Evolutionary conservation across 2,113 vertebrate species (phyloP).

Genomic region (Motacilla alba): DNA sequence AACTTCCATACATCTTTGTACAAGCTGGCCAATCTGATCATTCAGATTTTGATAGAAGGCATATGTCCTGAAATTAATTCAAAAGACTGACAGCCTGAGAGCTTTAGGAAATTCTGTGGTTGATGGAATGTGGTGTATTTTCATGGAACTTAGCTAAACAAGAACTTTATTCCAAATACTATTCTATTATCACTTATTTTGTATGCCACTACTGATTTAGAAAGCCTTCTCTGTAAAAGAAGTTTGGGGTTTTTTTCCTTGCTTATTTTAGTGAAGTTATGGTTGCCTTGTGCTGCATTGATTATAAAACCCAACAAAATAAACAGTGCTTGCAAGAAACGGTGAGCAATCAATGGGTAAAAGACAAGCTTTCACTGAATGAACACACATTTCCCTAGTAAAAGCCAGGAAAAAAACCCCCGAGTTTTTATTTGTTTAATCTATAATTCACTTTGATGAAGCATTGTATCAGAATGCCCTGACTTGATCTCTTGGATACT

Average conservation of each 20-base stretch:
- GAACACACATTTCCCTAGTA: not conserved
- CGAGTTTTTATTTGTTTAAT: not conserved
- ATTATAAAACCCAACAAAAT: not conserved
- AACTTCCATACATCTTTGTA: not conserved
- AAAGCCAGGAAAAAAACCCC: not conserved
- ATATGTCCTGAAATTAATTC: not conserved
- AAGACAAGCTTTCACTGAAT: not conserved
- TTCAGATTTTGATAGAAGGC: not conserved
- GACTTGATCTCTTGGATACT: not conserved
- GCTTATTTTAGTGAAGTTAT: not conserved
- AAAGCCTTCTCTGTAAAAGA: not conserved
- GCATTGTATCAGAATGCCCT: not conserved
- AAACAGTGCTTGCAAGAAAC: not conserved
- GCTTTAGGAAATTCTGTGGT: not conserved
- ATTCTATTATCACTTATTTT: not conserved
- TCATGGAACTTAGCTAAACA: not conserved
- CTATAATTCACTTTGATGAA: constrained; percentile 1
- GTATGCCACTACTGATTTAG: not conserved
- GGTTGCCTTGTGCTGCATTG: not conserved
- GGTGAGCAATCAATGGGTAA: not conserved
- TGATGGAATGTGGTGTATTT: not conserved
- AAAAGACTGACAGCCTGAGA: not conserved
- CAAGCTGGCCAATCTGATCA: not conserved
- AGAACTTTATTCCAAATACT: not conserved
- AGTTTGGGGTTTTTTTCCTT: not conserved